A percentile compares a stretch with the other conserved stretches of the same genome.
phyloP scores from a whole-genome alignment of 2,797 vertebrate species.

The Ibycter americanus region DNA sequence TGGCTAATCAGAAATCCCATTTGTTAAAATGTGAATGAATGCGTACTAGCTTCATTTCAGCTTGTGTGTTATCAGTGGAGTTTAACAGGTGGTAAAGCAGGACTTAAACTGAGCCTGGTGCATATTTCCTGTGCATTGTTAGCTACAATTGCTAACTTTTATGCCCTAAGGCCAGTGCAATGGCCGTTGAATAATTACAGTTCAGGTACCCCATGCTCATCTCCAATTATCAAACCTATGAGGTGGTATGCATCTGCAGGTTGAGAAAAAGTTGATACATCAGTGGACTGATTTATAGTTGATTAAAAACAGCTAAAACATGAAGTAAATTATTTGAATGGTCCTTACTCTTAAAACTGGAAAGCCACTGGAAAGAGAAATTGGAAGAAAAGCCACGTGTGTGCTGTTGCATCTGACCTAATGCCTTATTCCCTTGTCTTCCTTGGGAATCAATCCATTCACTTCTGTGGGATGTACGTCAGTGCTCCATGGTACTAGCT shows the following conservation, averaged over 20 bases:
- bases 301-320: not conserved
- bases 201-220: not conserved
- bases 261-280: not conserved
- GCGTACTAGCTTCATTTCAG: not conserved
- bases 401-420: not conserved
- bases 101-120: not conserved
- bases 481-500: not conserved
- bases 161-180: not conserved
- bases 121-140: not conserved
- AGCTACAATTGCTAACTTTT: not conserved
- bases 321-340: not conserved
- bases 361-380: not conserved
- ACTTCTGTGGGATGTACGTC: not conserved
- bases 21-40: not conserved
- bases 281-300: not conserved
- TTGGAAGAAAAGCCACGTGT: not conserved
- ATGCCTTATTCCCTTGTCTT: not conserved
- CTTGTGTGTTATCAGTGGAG: not conserved
- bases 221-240: not conserved
- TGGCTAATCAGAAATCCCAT: not conserved
- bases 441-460: constrained; percentile 1
- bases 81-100: not conserved
- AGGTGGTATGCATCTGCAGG: not conserved
- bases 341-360: not conserved
- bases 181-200: not conserved